phyloP scores from a whole-genome alignment of 1,140 invertebrate species.

The Bursaphelenchus mucronatus region DNA sequence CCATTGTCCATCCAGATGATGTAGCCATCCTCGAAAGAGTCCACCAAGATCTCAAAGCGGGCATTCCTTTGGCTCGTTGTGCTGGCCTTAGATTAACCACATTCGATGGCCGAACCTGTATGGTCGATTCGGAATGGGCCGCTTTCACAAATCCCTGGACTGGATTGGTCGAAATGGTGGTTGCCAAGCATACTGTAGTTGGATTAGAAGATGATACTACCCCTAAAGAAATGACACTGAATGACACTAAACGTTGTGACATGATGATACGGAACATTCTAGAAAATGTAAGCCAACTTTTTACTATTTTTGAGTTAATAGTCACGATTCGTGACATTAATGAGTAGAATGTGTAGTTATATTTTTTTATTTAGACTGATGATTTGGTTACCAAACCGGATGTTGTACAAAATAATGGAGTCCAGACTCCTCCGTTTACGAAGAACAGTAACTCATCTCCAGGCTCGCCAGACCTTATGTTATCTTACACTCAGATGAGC shows the following conservation, averaged over 20 bases:
- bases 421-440: slow-evolving; percentile 18
- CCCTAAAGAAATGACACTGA: not conserved
- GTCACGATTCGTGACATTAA: not conserved
- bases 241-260: slow-evolving; percentile 4
- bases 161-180: slow-evolving; percentile 80
- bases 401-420: slow-evolving; percentile 6
- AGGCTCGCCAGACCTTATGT: slow-evolving; percentile 30
- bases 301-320: slow-evolving; percentile 7
- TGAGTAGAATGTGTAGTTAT: too few relatives aligned
- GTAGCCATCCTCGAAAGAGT: slow-evolving; percentile 43
- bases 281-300: slow-evolving; percentile 17
- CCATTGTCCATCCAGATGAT: slow-evolving; percentile 54
- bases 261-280: slow-evolving; percentile 17
- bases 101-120: slow-evolving; percentile 36
- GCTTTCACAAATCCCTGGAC: slow-evolving; percentile 90
- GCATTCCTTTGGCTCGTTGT: slow-evolving; percentile 9
- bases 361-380: too few relatives aligned
- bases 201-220: not conserved
- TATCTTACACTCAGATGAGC: slow-evolving; percentile 55
- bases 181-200: slow-evolving; percentile 75
- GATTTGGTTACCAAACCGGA: not conserved
- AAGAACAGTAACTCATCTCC: slow-evolving; percentile 16
- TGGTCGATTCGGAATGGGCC: slow-evolving; percentile 73
- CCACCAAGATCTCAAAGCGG: slow-evolving; percentile 40
- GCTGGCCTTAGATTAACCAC: slow-evolving; percentile 48